Base-by-base conservation (phyloP, 1,140 invertebrate species). In the Zaprionus davidi region DNA sequence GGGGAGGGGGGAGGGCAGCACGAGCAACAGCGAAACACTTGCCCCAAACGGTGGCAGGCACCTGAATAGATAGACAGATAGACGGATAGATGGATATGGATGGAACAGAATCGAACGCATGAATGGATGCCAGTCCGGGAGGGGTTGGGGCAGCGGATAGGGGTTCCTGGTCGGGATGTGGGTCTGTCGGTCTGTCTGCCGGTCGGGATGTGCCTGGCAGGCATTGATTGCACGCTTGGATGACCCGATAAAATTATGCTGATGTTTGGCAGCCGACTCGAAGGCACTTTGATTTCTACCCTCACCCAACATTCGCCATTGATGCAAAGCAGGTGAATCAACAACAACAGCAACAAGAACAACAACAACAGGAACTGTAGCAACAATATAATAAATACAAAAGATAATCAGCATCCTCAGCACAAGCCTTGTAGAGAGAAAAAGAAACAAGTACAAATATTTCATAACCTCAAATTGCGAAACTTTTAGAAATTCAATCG, bases 171-270 rank as follows among this genome's bases (percentile, higher is more conserved):
- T 13, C 12, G 46, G 58, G 31, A 17, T 13, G 26, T 53, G 44
- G 36, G 7, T 49, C 46, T 41, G 20, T 15, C 20, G 9, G 20
- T 1, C 15, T 28, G 12, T 17, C 46, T 46, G 34, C 12, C 4
- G 13, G 38, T 58, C 44, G 53, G 53, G 36, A 31, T 53, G 41
- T 7, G 64, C 71, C 67, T 57, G 51, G 51, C 72, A 63, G 72
- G 31, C 72, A 58, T 63, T 58, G 51, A 71, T 78, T 78, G 70
- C 67, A 81, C 76, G 81, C 81, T 85, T 84, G 53, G 64, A 56
- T 84, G 81, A 85, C 78, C 81, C 81, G 63, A 78, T 80, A 84
- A 71, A 84, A 80, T 77, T 60, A 63, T 75, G 73, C 41, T 51
- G 68, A 76, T 64, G 73, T 71, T 60, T 68, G 53, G 58, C 59